Evolutionary conservation across 2,113 vertebrate species (phyloP).

Genomic region (Neoarius graeffei): DNA sequence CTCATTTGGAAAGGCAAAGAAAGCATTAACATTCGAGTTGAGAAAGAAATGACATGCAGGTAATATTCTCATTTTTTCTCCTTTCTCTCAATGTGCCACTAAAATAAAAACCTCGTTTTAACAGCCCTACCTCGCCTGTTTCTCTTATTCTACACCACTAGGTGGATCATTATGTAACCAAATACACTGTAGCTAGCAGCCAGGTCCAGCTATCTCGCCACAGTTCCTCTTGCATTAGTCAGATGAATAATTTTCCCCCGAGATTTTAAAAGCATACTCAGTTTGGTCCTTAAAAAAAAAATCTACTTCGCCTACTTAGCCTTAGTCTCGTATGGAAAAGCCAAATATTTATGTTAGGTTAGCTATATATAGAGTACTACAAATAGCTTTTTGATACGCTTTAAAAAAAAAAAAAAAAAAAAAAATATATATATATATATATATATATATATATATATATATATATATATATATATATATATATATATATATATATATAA

Average conservation of each 20-base stretch:
- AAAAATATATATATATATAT: no score
- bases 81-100: neutral
- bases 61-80: neutral
- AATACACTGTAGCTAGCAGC: neutral
- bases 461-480: no score
- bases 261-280: no score
- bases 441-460: no score
- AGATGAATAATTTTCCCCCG: no score
- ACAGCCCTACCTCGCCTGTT: neutral
- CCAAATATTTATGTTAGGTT: neutral
- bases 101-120: neutral
- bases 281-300: no score
- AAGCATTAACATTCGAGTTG: neutral
- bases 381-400: no score
- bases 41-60: neutral
- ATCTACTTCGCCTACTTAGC: no score
- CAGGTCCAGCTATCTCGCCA: neutral
- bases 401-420: no score
- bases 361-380: neutral
- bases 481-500: no score
- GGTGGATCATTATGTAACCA: conserved; percentile 15
- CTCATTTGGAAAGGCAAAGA: neutral
- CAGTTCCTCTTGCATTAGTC: no score
- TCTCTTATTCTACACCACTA: conserved; percentile 12
- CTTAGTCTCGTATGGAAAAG: neutral